A percentile compares a stretch with the other conserved stretches of the same genome.
Evolutionary conservation across 2,113 vertebrate genomes (phyloP).

Genomic region (Todiramphus saurophagus): DNA sequence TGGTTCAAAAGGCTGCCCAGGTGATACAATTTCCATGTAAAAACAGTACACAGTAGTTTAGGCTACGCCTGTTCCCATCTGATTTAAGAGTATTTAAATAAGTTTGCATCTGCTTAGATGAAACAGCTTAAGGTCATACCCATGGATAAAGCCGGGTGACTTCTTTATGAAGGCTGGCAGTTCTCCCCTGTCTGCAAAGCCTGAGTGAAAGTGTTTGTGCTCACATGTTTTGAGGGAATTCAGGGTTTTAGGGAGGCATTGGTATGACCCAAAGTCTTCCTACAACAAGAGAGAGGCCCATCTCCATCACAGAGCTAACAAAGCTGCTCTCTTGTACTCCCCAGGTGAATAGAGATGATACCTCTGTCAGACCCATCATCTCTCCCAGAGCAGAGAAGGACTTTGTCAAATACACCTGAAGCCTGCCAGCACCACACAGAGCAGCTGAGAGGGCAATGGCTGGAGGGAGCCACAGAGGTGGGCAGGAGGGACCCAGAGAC

Average conservation of each 20-base stretch:
- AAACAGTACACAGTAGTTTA: not conserved
- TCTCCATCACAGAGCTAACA: not conserved
- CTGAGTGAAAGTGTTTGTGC: not conserved
- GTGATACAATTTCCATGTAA: not conserved
- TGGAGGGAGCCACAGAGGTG: not conserved
- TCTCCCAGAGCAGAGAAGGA: not conserved
- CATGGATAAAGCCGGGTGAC: not conserved
- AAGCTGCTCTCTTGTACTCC: rapidly evolving
- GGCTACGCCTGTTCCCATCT: not conserved
- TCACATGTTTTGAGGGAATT: not conserved
- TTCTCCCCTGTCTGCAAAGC: not conserved
- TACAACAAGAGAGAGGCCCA: not conserved
- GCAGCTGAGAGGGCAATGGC: not conserved
- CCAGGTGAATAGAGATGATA: too few relatives aligned
- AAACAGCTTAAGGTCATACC: not conserved
- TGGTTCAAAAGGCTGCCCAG: not conserved
- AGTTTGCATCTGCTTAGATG: not conserved
- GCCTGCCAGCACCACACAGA: not conserved
- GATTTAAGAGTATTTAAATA: not conserved
- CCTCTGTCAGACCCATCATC: not conserved
- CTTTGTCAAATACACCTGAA: rapidly evolving
- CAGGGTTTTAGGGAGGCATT: not conserved
- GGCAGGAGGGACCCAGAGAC: not conserved
- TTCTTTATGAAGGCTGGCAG: not conserved
- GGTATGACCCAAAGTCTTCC: not conserved